Evolutionary conservation across 2,888 invertebrate species (phyloP).

Genomic region (Hydroisotoma schaefferi): DNA sequence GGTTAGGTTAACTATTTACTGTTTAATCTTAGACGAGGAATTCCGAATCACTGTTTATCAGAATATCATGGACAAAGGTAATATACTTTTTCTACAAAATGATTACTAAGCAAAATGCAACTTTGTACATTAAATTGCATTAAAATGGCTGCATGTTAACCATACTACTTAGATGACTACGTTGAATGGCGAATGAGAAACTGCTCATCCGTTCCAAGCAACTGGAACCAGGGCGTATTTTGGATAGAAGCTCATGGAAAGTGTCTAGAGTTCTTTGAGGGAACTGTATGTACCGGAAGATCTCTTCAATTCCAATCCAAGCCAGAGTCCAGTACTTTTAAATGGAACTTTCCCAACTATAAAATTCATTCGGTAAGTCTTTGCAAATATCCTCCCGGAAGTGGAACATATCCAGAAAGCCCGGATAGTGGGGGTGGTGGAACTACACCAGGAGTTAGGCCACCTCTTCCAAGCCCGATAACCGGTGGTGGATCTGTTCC

Average conservation of each 20-base stretch:
- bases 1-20: too few species aligned
- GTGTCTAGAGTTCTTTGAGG: constrained; percentile 35
- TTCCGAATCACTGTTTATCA: constrained; percentile 34
- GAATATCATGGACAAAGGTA: constrained; percentile 31
- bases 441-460: too few species aligned
- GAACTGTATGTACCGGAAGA: constrained; percentile 27
- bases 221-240: constrained; percentile 32
- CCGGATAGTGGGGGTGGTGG: constrained; percentile 3
- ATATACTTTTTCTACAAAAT: neutral
- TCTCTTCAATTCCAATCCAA: constrained; percentile 31
- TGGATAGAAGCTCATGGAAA: constrained; percentile 37
- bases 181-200: constrained; percentile 37
- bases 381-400: constrained; percentile 14
- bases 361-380: constrained; percentile 27
- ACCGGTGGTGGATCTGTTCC: too few species aligned
- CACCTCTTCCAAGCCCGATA: too few species aligned
- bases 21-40: constrained; percentile 5
- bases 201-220: constrained; percentile 30
- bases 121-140: constrained; percentile 2
- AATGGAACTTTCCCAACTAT: constrained; percentile 38
- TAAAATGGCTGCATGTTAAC: neutral
- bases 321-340: constrained; percentile 27
- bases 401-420: neutral
- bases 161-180: constrained; percentile 9
- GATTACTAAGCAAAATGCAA: too few species aligned